phyloP scores from a whole-genome alignment of 1,140 invertebrate species.

The Hyposmocoma kahamanoa region DNA sequence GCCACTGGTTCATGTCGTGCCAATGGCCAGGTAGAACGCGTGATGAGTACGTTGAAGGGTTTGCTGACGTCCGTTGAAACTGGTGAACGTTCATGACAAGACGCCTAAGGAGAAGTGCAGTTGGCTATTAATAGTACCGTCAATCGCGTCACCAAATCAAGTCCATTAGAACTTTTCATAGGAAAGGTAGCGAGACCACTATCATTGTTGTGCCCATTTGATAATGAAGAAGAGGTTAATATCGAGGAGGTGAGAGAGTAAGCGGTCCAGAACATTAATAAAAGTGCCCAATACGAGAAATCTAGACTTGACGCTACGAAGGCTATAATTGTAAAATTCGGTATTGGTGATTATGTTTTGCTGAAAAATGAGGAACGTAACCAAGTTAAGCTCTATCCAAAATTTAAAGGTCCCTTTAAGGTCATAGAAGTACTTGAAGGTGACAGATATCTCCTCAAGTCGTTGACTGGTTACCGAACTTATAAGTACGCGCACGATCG shows the following conservation, averaged over 20 bases:
- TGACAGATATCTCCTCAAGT: neutral
- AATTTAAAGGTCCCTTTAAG: neutral
- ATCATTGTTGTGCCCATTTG: neutral
- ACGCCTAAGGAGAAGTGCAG: neutral
- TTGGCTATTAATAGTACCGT: neutral
- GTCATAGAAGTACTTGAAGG: neutral
- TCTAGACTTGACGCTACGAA: neutral
- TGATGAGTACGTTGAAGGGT: neutral
- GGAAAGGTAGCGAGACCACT: constrained; percentile 1
- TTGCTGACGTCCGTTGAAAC: constrained; percentile 1
- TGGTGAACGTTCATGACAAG: neutral
- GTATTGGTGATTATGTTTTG: constrained; percentile 2
- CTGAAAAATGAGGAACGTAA: neutral
- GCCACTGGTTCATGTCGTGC: neutral
- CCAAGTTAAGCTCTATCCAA: neutral
- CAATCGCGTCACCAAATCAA: neutral
- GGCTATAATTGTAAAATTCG: neutral
- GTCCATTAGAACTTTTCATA: neutral
- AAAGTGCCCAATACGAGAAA: neutral
- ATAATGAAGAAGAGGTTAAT: neutral
- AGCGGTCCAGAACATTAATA: constrained; percentile 1
- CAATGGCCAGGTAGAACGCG: constrained; percentile 1
- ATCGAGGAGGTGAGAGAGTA: neutral
- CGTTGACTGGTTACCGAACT: neutral
- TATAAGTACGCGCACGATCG: neutral